phyloP scores from a whole-genome alignment of 2,888 invertebrate species.

The Aplocera efformata region DNA sequence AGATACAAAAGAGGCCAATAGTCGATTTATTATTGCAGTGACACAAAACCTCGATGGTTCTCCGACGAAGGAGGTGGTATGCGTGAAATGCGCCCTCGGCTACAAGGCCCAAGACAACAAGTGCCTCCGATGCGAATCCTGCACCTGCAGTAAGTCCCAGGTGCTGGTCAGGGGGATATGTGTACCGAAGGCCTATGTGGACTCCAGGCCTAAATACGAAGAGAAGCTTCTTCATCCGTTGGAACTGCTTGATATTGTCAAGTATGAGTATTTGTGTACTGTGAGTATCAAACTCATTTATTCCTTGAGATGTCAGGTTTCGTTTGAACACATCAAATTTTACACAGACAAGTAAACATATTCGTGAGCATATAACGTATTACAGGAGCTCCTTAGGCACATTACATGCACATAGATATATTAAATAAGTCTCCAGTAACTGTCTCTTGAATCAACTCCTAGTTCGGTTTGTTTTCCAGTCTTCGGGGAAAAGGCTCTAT shows the following conservation, averaged over 20 bases:
- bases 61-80: constrained; percentile 62
- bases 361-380: too few relatives aligned
- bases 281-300: constrained; percentile 41
- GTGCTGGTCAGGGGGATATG: constrained; percentile 53
- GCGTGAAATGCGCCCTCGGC: constrained; percentile 64
- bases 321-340: too few relatives aligned
- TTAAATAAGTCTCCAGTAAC: too few relatives aligned
- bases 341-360: too few relatives aligned
- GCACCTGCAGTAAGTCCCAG: constrained; percentile 50
- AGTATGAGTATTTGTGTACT: constrained; percentile 62
- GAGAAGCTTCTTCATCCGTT: constrained; percentile 50
- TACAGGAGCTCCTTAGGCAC: too few relatives aligned
- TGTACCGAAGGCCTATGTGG: constrained; percentile 52
- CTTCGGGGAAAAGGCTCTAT: too few relatives aligned
- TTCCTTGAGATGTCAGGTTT: not conserved
- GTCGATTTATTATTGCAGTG: constrained; percentile 42
- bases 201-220: constrained; percentile 54
- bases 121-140: constrained; percentile 57
- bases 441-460: too few relatives aligned
- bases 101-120: constrained; percentile 44
- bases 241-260: constrained; percentile 54
- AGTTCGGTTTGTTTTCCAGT: too few relatives aligned
- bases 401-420: too few relatives aligned
- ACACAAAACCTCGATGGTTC: constrained; percentile 68
- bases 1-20: too few relatives aligned